Evolutionary conservation across 2,797 vertebrate genomes (phyloP).

Genomic region (Lepus townsendii): DNA sequence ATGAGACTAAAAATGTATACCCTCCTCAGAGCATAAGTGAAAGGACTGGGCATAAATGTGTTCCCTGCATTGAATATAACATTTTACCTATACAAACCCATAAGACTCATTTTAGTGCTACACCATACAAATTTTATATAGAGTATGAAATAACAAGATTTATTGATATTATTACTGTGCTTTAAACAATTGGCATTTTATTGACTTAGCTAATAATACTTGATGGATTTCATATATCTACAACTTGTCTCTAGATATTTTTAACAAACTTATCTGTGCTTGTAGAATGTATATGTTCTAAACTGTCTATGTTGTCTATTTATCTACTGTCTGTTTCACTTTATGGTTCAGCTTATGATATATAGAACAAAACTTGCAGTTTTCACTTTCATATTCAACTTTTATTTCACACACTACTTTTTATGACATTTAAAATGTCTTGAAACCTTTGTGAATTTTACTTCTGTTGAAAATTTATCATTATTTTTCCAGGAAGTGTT

Average conservation of each 20-base stretch:
- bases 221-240: not conserved
- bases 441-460: conserved; percentile 61
- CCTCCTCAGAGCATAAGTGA: not conserved
- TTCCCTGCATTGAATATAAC: conserved; percentile 30
- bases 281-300: not conserved
- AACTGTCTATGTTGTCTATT: conserved; percentile 25
- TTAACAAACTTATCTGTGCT: conserved; percentile 22
- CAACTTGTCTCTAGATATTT: not conserved
- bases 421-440: conserved; percentile 56
- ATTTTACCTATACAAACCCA: conserved; percentile 18
- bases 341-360: conserved; percentile 44
- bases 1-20: not conserved
- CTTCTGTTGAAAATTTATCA: conserved; percentile 68
- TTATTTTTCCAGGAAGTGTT: conserved; percentile 46
- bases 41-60: not conserved
- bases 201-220: conserved; percentile 46
- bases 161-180: not conserved
- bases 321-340: not conserved
- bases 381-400: conserved; percentile 48
- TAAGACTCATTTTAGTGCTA: conserved; percentile 35
- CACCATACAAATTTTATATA: not conserved
- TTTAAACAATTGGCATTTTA: conserved; percentile 29
- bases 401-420: conserved; percentile 67
- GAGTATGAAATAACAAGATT: not conserved
- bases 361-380: conserved; percentile 31